These are phyloP conservation scores for Amphiprion percula DNA, from an alignment of 2,113 vertebrate genomes.

Conservation along the genomic window DNA sequence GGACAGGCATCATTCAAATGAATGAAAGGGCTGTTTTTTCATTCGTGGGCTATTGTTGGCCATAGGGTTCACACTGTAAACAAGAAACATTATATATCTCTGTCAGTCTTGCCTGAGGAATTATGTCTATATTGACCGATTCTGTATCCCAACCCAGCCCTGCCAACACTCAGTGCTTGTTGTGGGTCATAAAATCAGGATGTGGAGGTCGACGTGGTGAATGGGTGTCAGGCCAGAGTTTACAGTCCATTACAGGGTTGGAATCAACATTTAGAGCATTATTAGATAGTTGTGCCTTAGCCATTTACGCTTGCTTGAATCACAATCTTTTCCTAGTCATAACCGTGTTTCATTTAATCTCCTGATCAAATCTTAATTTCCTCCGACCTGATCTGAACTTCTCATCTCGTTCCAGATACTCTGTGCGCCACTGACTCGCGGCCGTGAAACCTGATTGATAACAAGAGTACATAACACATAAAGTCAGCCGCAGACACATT, in stretches of 20 bases:
- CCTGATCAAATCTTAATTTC: not conserved
- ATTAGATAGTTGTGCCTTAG: no score
- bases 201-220: constrained; percentile 5
- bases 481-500: constrained; percentile 16
- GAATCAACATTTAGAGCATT: not conserved
- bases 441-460: not conserved
- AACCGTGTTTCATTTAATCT: not conserved
- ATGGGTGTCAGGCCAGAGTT: not conserved
- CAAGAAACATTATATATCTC: constrained; percentile 13
- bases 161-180: not conserved
- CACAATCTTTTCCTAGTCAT: not conserved
- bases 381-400: not conserved
- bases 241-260: not conserved
- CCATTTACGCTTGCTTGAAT: not conserved
- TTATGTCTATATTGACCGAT: constrained; percentile 2
- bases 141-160: not conserved
- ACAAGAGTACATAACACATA: constrained; percentile 8
- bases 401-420: not conserved
- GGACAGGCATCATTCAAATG: constrained; percentile 13
- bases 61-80: constrained; percentile 10
- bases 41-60: not conserved
- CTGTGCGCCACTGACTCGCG: not conserved
- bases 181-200: not conserved
- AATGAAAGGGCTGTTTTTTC: not conserved
- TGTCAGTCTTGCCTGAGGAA: constrained; percentile 12